phyloP scores from a whole-genome alignment of 2,113 vertebrate genomes.

The Dolichallabes microphthalmus region DNA sequence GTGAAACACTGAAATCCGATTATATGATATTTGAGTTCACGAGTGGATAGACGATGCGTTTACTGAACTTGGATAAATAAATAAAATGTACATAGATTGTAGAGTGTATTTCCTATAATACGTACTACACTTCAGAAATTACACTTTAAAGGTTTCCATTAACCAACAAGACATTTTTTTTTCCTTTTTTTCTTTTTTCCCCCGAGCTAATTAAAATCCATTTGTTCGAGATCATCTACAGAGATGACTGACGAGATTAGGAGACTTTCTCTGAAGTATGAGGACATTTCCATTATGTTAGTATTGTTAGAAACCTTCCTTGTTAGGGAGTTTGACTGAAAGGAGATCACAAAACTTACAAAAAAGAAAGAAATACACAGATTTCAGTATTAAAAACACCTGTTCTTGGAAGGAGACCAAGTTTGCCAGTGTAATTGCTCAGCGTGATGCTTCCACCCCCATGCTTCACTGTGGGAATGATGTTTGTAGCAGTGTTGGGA shows the following conservation, averaged over 20 bases:
- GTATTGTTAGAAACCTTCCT: neutral
- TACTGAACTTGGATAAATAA: neutral
- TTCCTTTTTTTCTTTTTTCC: too few species aligned
- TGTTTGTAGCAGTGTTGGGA: neutral
- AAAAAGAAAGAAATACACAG: neutral
- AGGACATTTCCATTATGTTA: neutral
- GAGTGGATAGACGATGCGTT: neutral
- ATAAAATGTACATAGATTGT: neutral
- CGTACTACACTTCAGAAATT: too few species aligned
- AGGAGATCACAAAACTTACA: neutral
- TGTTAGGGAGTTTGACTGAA: too few species aligned
- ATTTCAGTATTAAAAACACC: neutral
- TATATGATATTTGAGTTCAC: neutral
- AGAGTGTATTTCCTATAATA: neutral
- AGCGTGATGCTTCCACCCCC: neutral
- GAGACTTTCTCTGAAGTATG: neutral
- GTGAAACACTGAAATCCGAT: neutral
- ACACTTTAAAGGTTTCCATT: neutral
- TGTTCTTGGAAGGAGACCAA: neutral
- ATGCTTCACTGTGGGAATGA: neutral
- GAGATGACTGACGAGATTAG: neutral
- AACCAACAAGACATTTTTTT: neutral
- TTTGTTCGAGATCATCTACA: neutral
- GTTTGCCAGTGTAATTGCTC: neutral
- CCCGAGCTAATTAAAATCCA: slow-evolving; percentile 16